These are phyloP conservation scores for Bombus confusus DNA, from an alignment of 1,140 invertebrate genomes.

Conservation along the genomic window DNA sequence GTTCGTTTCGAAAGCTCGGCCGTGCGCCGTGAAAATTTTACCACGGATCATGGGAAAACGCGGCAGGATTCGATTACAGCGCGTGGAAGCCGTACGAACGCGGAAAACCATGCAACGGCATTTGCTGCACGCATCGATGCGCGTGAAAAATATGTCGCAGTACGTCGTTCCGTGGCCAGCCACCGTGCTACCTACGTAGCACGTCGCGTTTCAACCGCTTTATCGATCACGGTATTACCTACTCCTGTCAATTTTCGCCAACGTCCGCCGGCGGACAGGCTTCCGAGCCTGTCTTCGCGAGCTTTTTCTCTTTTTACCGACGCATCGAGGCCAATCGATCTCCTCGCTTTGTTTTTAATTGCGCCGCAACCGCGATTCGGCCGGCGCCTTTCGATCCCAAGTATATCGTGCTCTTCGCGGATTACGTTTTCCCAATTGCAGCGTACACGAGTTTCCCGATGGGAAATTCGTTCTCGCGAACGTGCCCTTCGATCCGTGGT, in stretches of 20 bases:
- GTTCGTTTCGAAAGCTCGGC: background rate
- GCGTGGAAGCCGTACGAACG: background rate
- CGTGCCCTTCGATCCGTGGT: too few species aligned
- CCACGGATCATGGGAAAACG: background rate
- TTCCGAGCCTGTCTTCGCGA: too few species aligned
- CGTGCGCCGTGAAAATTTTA: background rate
- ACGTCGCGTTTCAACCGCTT: background rate
- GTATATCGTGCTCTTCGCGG: too few species aligned
- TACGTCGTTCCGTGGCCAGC: too few species aligned
- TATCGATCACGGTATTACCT: background rate
- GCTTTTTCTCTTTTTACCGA: background rate
- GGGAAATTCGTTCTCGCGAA: background rate
- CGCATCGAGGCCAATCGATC: slow-evolving; percentile 4
- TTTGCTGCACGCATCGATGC: slow-evolving; percentile 4
- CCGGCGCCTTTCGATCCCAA: background rate
- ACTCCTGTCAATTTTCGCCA: background rate
- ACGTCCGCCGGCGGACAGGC: background rate
- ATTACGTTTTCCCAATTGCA: too few species aligned
- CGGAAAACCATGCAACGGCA: background rate
- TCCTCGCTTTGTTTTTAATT: background rate
- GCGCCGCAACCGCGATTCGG: background rate
- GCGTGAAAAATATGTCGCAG: background rate
- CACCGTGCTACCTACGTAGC: background rate
- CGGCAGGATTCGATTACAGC: background rate
- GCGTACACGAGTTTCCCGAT: background rate